These are phyloP conservation scores for Gallinago nigripennis DNA, from an alignment of 2,797 vertebrate genomes.

Conservation along the genomic window DNA sequence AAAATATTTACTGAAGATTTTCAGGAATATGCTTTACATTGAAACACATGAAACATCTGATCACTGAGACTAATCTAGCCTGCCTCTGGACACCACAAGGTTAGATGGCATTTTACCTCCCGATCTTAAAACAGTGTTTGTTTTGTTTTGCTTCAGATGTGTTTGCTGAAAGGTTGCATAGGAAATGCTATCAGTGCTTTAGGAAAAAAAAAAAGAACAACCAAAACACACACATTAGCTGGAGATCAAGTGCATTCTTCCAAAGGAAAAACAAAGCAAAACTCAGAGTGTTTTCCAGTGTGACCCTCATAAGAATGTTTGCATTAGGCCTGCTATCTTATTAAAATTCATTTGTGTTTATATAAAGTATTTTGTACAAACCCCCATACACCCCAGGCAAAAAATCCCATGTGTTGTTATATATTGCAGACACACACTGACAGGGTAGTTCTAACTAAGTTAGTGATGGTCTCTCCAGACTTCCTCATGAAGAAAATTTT, in stretches of 20 bases:
- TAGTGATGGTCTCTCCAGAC: background rate
- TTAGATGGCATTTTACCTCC: background rate
- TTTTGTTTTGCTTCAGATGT: background rate
- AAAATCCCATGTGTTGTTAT: background rate
- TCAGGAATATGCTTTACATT: background rate
- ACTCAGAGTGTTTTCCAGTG: background rate
- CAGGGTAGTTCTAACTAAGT: background rate
- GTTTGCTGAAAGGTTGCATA: background rate
- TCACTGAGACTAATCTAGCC: background rate
- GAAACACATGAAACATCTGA: background rate
- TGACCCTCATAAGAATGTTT: slow-evolving; percentile 20
- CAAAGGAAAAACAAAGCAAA: slow-evolving; percentile 31
- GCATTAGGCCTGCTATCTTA: background rate
- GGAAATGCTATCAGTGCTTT: background rate
- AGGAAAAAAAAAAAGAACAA: background rate
- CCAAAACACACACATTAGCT: background rate
- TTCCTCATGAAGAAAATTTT: background rate
- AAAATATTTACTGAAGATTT: background rate
- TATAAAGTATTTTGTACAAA: background rate
- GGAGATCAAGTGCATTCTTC: background rate
- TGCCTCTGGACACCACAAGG: background rate
- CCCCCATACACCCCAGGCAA: background rate
- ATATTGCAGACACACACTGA: background rate
- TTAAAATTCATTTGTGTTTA: slow-evolving; percentile 17
- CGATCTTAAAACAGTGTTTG: background rate